These are phyloP conservation scores for Narcine bancroftii DNA, from an alignment of 2,113 vertebrate genomes.

Conservation along the genomic window DNA sequence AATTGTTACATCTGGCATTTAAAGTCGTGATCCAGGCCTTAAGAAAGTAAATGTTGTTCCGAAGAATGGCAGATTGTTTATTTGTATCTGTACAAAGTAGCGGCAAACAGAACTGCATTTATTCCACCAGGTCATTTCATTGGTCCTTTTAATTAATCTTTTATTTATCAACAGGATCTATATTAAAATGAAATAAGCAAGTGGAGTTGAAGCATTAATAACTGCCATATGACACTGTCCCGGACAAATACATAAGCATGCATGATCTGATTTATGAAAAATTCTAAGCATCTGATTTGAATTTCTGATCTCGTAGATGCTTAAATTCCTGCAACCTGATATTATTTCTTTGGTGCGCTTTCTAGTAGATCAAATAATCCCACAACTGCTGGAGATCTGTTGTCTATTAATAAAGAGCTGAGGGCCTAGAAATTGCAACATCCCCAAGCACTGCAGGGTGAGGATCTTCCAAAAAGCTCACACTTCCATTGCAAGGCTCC, in stretches of 20 bases:
- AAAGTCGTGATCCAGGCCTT: not conserved
- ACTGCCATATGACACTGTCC: not conserved
- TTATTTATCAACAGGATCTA: not conserved
- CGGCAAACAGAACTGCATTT: not conserved
- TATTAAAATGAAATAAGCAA: not conserved
- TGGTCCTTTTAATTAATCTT: not conserved
- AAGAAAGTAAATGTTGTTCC: not conserved
- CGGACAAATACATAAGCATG: not conserved
- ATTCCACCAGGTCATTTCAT: not conserved
- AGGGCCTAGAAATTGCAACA: not conserved
- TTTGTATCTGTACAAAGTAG: not conserved
- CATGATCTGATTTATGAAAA: not conserved
- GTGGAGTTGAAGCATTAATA: not conserved
- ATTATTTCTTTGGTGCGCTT: not conserved
- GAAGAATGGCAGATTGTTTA: not conserved
- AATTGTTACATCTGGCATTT: not conserved
- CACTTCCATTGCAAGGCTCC: too few relatives aligned
- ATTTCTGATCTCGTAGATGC: not conserved
- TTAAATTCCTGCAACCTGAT: slow-evolving; percentile 4
- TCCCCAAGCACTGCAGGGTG: too few relatives aligned
- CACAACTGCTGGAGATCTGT: not conserved
- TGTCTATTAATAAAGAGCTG: slow-evolving; percentile 5
- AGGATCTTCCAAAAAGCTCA: too few relatives aligned
- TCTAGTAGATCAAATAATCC: slow-evolving; percentile 20
- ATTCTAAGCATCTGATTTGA: slow-evolving; percentile 21